These are phyloP conservation scores for Cosmia pyralina DNA, from an alignment of 2,888 invertebrate genomes.

Conservation along the genomic window DNA sequence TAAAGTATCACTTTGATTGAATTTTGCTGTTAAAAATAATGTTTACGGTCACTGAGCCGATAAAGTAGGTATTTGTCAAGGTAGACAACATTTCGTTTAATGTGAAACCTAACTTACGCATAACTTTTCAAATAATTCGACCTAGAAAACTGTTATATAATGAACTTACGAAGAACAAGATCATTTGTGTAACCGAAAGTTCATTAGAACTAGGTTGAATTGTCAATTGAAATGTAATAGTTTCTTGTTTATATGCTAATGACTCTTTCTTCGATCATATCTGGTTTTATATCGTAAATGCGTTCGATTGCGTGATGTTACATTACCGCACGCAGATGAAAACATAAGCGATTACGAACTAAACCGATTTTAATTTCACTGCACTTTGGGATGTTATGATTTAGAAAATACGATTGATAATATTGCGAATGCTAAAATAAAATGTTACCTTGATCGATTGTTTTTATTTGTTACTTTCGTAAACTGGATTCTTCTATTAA, in stretches of 20 bases:
- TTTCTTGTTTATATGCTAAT: constrained; percentile 56
- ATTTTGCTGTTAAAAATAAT: constrained; percentile 4
- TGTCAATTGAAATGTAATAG: constrained; percentile 61
- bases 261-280: constrained; percentile 51
- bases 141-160: constrained; percentile 81
- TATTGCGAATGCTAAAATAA: background rate
- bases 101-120: constrained; percentile 2
- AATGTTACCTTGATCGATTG: background rate
- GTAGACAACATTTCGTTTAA: constrained; percentile 4
- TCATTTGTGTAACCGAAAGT: constrained; percentile 76
- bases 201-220: constrained; percentile 67
- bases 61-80: background rate
- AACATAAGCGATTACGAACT: constrained; percentile 47
- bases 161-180: constrained; percentile 72
- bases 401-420: constrained; percentile 12
- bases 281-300: constrained; percentile 56
- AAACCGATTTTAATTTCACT: constrained; percentile 42
- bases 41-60: constrained; percentile 7
- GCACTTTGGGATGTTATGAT: constrained; percentile 19
- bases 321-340: constrained; percentile 55
- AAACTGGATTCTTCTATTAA: background rate
- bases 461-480: background rate
- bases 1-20: background rate
- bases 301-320: constrained; percentile 63
- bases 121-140: constrained; percentile 58